A percentile compares a stretch with the other conserved stretches of the same genome.
These are phyloP conservation scores for Ligdia adustata DNA, from an alignment of 2,888 invertebrate genomes.

Conservation along the genomic window DNA sequence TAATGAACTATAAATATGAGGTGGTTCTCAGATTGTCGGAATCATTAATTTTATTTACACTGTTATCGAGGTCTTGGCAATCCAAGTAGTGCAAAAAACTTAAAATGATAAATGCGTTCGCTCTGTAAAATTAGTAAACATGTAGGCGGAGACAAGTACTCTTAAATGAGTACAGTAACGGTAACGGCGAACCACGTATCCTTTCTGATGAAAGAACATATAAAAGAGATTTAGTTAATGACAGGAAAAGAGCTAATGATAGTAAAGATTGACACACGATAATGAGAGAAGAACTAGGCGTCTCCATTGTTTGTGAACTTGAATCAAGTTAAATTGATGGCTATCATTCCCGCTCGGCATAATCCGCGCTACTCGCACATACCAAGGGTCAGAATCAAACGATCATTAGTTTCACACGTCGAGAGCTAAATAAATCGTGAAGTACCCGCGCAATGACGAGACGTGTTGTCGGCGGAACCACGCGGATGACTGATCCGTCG, in stretches of 20 bases:
- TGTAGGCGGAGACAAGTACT: slow-evolving; percentile 3
- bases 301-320: slow-evolving; percentile 21
- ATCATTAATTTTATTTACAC: too few species aligned
- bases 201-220: slow-evolving; percentile 1
- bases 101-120: too few species aligned
- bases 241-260: slow-evolving; percentile 19
- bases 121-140: background rate
- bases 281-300: slow-evolving; percentile 23
- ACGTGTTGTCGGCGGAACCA: slow-evolving; percentile 70
- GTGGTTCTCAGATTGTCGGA: too few species aligned
- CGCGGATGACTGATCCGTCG: slow-evolving; percentile 80
- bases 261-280: slow-evolving; percentile 21
- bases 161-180: slow-evolving; percentile 12
- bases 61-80: too few species aligned
- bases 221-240: slow-evolving; percentile 12
- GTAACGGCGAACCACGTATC: slow-evolving; percentile 14
- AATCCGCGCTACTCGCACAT: slow-evolving; percentile 22
- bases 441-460: slow-evolving; percentile 59
- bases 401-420: slow-evolving; percentile 61
- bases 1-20: too few species aligned
- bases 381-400: slow-evolving; percentile 61
- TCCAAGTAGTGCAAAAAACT: too few species aligned
- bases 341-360: slow-evolving; percentile 27
- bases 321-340: slow-evolving; percentile 25
- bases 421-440: slow-evolving; percentile 55